Conservation (phyloP, 2,888 invertebrate genomes). For the Ophion costatus region DNA sequence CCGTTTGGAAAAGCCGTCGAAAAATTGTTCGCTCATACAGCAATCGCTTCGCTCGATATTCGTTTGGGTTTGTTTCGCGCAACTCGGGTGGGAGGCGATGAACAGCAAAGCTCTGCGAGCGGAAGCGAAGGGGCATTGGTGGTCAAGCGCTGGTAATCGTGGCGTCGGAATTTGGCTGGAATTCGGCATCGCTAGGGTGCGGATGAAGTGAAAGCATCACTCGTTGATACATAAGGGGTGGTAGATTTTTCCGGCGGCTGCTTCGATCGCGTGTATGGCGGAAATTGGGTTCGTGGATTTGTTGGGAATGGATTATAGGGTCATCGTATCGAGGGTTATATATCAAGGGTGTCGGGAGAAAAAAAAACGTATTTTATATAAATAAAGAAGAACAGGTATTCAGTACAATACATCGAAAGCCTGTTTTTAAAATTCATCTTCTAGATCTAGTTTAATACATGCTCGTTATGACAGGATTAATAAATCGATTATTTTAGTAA, state of each 20-base stretch:
- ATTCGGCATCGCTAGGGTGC: slow-evolving; percentile 19
- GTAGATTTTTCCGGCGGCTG: background rate
- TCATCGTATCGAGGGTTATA: background rate
- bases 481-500: no score
- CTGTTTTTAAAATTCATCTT: no score
- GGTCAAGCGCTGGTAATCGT: slow-evolving; percentile 54
- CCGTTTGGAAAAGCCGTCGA: background rate
- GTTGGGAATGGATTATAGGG: background rate
- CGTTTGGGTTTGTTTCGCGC: background rate
- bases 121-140: slow-evolving; percentile 28
- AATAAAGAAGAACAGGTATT: background rate
- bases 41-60: background rate
- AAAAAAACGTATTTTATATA: background rate
- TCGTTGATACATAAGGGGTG: background rate
- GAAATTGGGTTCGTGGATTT: background rate
- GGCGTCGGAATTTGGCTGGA: slow-evolving; percentile 47
- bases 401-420: no score
- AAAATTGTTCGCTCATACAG: background rate
- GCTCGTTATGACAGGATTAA: no score
- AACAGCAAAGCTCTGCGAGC: slow-evolving; percentile 13
- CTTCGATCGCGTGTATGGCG: background rate
- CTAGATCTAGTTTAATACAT: no score
- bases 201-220: slow-evolving; percentile 27
- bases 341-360: background rate
- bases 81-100: background rate